Evolutionary conservation across 1,140 invertebrate genomes (phyloP), one percentile per base, ranked within the genome.

Genomic region (Caenorhabditis tropicalis): DNA sequence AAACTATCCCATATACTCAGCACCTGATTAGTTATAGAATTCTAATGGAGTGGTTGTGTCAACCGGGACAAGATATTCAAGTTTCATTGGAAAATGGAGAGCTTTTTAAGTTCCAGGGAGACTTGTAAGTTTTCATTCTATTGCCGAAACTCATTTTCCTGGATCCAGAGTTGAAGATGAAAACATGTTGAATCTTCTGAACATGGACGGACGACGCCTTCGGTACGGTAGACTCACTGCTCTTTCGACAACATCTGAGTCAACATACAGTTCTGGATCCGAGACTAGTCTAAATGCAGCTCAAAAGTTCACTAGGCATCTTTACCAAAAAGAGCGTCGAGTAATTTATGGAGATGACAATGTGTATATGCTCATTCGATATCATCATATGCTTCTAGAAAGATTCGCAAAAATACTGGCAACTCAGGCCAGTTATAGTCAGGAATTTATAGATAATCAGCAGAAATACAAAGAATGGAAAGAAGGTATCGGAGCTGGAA

Each of bases 301-400:
- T 43, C 36, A 74, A 24, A 39, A 74, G 33, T 74, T 74, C 36
- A 5, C 19, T 31, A 9, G 33, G 33, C 43, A 24, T 43, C 65
- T 74, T 46, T n/a, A 74, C 19, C 43, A 46, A 19, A 5, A n/a
- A 46, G 36, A 39, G 43, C 65, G 65, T 2, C 16, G 65, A 27
- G 29, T 43, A 24, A 43, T 74, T 24, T 74, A 43, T 74, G 65
- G 65, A 74, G 65, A 74, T 43, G 65, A 74, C 36, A 74, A 21
- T 43, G 65, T 74, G 21, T 74, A 74, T n/a, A 21, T 74, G 36
- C 10, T 74, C 10, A 74, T 74, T 10, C 15, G 65, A 43, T 74
- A 21, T 24, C 36, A 74, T 74, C 65, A 74, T 24, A 74, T 74
- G 65, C 33, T 74, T 15, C 33, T 36, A 2, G 65, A 74, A 10